Conservation (phyloP, 2,888 invertebrate species). For the Leptopilina syphax region DNA sequence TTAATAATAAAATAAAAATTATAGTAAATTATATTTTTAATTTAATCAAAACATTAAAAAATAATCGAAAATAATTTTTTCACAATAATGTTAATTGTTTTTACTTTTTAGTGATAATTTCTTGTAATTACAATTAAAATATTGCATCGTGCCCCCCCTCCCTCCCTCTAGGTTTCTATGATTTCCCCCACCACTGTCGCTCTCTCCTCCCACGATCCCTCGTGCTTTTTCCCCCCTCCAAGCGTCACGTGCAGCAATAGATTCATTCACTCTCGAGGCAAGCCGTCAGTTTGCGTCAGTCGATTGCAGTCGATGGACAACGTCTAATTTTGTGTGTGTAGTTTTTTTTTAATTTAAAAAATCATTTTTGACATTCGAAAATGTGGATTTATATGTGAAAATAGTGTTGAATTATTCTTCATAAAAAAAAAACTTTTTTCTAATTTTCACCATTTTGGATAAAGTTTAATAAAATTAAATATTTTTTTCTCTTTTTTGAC, state of each 20-base stretch:
- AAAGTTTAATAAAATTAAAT: slow-evolving; percentile 1
- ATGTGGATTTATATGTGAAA: slow-evolving; percentile 27
- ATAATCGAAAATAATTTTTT: too few species aligned
- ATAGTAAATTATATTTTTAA: too few species aligned
- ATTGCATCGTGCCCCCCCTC: too few species aligned
- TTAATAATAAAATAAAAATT: too few species aligned
- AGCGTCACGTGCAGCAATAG: slow-evolving; percentile 49
- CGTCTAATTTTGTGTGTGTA: neutral
- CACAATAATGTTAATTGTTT: too few species aligned
- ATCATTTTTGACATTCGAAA: neutral
- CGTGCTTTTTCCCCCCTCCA: slow-evolving; percentile 34
- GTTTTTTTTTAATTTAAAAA: neutral
- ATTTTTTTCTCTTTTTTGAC: neutral
- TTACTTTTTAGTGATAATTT: too few species aligned
- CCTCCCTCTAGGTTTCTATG: slow-evolving; percentile 16
- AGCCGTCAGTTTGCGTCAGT: slow-evolving; percentile 36
- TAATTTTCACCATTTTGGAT: neutral
- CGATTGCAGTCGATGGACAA: slow-evolving; percentile 15
- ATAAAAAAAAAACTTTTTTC: neutral
- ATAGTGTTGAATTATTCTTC: neutral
- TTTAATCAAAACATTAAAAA: too few species aligned
- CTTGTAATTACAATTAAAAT: too few species aligned
- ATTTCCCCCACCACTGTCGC: slow-evolving; percentile 31
- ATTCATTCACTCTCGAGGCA: slow-evolving; percentile 52
- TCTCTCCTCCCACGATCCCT: neutral